Conservation (phyloP, 2,113 vertebrate species). For the Elanus axillaris region DNA sequence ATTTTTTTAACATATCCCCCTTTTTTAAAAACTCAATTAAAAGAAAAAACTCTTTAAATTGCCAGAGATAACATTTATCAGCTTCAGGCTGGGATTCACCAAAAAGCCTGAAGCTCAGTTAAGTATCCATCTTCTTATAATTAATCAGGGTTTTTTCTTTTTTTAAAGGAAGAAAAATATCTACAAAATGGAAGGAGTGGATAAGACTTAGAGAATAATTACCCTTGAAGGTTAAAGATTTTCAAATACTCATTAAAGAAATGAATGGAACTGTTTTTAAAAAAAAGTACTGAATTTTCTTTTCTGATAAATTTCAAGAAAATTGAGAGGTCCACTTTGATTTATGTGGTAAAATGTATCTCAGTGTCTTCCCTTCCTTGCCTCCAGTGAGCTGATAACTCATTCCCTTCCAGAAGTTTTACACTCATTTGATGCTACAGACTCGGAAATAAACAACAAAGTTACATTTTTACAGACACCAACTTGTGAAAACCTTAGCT, state of each 20-base stretch:
- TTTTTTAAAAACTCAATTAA: background rate
- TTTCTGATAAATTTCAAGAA: background rate
- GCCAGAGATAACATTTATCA: conserved; percentile 27
- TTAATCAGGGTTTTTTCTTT: conserved; percentile 24
- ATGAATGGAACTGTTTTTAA: background rate
- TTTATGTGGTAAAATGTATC: background rate
- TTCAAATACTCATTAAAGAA: conserved; percentile 46
- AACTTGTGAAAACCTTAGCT: background rate
- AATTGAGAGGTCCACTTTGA: conserved; percentile 9
- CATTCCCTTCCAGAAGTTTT: background rate
- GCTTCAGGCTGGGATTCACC: background rate
- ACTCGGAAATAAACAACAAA: background rate
- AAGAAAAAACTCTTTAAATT: background rate
- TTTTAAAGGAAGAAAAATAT: background rate
- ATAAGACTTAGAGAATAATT: conserved; percentile 22
- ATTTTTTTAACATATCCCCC: background rate
- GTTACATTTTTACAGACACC: background rate
- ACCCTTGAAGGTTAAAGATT: conserved; percentile 16
- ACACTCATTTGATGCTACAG: background rate
- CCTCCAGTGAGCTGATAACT: background rate
- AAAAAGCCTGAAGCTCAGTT: conserved; percentile 6
- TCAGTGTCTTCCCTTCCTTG: background rate
- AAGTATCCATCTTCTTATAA: conserved; percentile 41
- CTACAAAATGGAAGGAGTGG: conserved; percentile 14
- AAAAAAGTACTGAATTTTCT: background rate